Evolutionary conservation across 1,140 invertebrate genomes (phyloP).

Genomic region (Bombus confusus): DNA sequence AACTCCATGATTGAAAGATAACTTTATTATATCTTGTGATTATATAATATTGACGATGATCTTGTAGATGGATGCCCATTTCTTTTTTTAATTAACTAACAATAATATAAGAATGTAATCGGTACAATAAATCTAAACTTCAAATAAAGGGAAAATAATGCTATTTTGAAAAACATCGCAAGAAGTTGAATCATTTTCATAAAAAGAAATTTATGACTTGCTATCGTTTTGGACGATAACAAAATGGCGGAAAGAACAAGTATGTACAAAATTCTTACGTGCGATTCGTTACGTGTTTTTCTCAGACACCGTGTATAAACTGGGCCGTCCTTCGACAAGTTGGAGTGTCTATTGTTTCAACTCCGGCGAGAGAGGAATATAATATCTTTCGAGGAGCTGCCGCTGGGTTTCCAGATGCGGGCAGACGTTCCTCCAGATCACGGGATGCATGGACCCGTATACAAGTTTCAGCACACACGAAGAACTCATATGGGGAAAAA

Average conservation of each 20-base stretch:
- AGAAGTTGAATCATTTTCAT: not conserved
- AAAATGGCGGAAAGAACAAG: not conserved
- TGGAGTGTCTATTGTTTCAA: conserved; percentile 74
- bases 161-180: not conserved
- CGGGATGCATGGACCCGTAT: conserved; percentile 53
- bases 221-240: not conserved
- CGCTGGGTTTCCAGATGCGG: conserved; percentile 74
- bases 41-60: not conserved
- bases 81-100: not conserved
- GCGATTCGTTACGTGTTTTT: conserved; percentile 28
- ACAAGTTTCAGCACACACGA: conserved; percentile 19
- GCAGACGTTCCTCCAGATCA: conserved; percentile 57
- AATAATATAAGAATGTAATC: not conserved
- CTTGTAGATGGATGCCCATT: not conserved
- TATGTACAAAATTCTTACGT: not conserved
- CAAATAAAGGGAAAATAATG: not conserved
- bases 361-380: conserved; percentile 68
- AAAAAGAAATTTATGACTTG: not conserved
- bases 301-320: conserved; percentile 40
- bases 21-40: not conserved
- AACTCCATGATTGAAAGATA: not conserved
- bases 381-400: conserved; percentile 70
- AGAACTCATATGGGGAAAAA: conserved; percentile 36
- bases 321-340: conserved; percentile 38
- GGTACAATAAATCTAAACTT: not conserved